Evolutionary conservation across 2,113 vertebrate genomes (phyloP).

Genomic region (Lampris incognitus): DNA sequence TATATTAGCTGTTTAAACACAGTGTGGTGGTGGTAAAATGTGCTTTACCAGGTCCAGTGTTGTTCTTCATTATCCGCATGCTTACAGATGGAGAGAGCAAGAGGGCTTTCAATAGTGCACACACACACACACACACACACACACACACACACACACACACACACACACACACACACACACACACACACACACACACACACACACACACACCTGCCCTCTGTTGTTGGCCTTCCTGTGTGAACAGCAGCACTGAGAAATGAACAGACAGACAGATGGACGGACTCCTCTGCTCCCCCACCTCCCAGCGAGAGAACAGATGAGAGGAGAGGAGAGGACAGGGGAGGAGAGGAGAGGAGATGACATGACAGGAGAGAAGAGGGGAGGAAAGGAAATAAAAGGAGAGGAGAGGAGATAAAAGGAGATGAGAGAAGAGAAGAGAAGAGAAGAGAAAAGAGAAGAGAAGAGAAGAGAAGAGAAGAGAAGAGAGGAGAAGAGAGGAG

Average conservation of each 20-base stretch:
- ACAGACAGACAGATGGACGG: slow-evolving; percentile 79
- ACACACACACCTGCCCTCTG: slow-evolving; percentile 61
- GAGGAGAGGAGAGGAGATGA: slow-evolving; percentile 37
- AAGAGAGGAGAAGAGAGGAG: background rate
- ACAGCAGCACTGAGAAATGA: slow-evolving; percentile 64
- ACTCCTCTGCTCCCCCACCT: slow-evolving; percentile 70
- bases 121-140: background rate
- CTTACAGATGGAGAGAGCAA: no score
- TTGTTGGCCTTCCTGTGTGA: slow-evolving; percentile 76
- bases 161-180: slow-evolving; percentile 7
- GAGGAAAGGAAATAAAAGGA: background rate
- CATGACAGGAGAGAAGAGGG: background rate
- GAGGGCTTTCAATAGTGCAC: background rate
- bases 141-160: slow-evolving; percentile 12
- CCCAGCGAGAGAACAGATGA: slow-evolving; percentile 78
- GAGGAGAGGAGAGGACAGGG: slow-evolving; percentile 38
- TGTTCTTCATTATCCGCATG: no score
- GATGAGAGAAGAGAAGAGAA: background rate
- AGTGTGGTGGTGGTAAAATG: no score
- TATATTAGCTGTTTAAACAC: background rate
- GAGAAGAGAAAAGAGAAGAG: slow-evolving; percentile 7
- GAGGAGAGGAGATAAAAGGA: background rate
- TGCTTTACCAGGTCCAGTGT: no score
- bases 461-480: background rate
- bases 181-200: slow-evolving; percentile 21